These are phyloP conservation scores for Theodoxus fluviatilis DNA, from an alignment of 2,888 invertebrate species.

Conservation along the genomic window DNA sequence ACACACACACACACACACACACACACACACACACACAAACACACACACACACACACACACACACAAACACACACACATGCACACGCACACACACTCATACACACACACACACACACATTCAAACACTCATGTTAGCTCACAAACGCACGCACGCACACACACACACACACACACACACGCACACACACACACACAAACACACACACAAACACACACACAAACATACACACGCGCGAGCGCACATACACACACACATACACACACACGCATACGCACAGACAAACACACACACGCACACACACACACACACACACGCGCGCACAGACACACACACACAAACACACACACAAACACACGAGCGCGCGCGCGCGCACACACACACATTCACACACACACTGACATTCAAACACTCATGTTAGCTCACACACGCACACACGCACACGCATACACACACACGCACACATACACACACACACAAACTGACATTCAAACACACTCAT, in stretches of 20 bases:
- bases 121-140: neutral
- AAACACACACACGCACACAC: neutral
- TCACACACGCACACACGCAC: too few relatives aligned
- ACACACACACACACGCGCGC: conserved; percentile 14
- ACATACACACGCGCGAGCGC: neutral
- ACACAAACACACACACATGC: neutral
- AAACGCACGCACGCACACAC: neutral
- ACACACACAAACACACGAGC: neutral
- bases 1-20: neutral
- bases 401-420: too few relatives aligned
- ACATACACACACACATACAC: neutral
- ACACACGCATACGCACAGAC: neutral
- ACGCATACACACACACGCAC: neutral
- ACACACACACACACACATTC: too few relatives aligned
- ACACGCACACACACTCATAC: too few relatives aligned
- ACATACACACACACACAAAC: neutral
- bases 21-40: neutral
- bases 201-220: neutral
- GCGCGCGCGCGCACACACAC: too few relatives aligned
- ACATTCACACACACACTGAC: too few relatives aligned
- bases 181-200: neutral
- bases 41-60: neutral
- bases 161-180: neutral
- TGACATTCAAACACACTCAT: neutral
- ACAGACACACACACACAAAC: conserved; percentile 1